A percentile compares a stretch with the other conserved stretches of the same genome.
phyloP scores from a whole-genome alignment of 2,888 invertebrate species.

The Chirona hameri region DNA sequence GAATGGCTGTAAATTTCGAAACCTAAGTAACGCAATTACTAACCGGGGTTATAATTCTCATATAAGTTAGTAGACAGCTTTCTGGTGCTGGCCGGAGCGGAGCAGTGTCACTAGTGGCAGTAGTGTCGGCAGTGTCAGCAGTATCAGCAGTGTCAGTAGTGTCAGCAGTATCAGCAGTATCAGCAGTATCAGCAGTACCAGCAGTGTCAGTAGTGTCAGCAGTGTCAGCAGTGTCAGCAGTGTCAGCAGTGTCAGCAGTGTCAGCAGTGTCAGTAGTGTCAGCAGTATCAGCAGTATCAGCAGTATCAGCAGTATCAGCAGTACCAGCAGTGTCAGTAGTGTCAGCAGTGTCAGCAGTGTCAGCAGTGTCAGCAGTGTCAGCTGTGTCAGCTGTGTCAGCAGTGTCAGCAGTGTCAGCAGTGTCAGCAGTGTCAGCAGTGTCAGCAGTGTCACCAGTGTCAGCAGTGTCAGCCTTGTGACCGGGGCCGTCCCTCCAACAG shows the following conservation, averaged over 20 bases:
- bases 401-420: too few relatives aligned
- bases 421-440: background rate
- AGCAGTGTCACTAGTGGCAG: too few relatives aligned
- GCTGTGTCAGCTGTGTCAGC: too few relatives aligned
- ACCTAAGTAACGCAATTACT: too few relatives aligned
- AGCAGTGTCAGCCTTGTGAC: background rate
- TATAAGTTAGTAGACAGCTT: too few relatives aligned
- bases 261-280: too few relatives aligned
- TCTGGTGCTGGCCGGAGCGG: too few relatives aligned
- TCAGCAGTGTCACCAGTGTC: background rate
- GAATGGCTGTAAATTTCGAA: too few relatives aligned
- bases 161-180: background rate
- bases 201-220: too few relatives aligned
- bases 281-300: background rate
- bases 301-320: too few relatives aligned
- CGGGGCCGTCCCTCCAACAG: conserved; percentile 13
- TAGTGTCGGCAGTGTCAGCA: background rate
- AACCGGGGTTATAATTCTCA: too few relatives aligned
- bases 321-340: too few relatives aligned
- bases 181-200: background rate
- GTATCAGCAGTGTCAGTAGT: background rate
- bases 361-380: background rate
- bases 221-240: background rate
- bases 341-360: background rate
- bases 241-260: background rate